Base-by-base conservation (phyloP, 2,113 vertebrate species). In the Ceyx melanurus region DNA sequence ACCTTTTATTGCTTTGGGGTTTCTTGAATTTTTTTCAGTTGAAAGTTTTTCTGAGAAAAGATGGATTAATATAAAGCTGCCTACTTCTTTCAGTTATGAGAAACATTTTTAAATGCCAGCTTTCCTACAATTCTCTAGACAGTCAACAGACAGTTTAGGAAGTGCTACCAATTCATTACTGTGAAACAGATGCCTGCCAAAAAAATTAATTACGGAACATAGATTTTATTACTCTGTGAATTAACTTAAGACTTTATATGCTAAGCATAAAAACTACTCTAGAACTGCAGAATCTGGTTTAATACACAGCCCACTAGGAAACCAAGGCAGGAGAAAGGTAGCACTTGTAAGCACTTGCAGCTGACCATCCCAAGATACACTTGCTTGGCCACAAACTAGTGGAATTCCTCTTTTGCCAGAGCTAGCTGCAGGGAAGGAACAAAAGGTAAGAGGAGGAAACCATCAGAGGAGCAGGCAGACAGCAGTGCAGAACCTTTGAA, bases 131-230 rank as follows among this genome's bases (percentile, higher is more conserved):
- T n/a, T 80, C 89, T 78, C 91, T 80, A 92, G 90, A 92, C 83
- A 93, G 81, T 89, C 91, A 93, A 89, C 91, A 95, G 77, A 94
- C 83, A 92, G 84, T 95, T 92, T 85, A 82, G 51, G 77, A 92
- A 86, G 66, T 85, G 89, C 82, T 84, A 96, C 91, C 71, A 93
- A 89, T 89, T 96, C 95, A 96, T 93, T 96, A 94, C 92, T 82
- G 82, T 73, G 56, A 92, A 96, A 91, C 82, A 95, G 94, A 94
- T 82, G 92, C 64, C 75, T 92, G 91, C 94, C 91, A 96, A 93
- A 96, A 94, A 96, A 93, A 95, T 88, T 95, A 93, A 95, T 93
- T 95, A 91, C 50, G 77, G 74, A 90, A 93, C 82, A 82, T 92
- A 91, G 85, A 86, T 74, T 95, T 93, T 95, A 96, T 94, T 96